Percentiles rank a stretch among this genome's conserved stretches.
phyloP scores from a whole-genome alignment of 2,888 invertebrate species.

The Leptinotarsa juncta region DNA sequence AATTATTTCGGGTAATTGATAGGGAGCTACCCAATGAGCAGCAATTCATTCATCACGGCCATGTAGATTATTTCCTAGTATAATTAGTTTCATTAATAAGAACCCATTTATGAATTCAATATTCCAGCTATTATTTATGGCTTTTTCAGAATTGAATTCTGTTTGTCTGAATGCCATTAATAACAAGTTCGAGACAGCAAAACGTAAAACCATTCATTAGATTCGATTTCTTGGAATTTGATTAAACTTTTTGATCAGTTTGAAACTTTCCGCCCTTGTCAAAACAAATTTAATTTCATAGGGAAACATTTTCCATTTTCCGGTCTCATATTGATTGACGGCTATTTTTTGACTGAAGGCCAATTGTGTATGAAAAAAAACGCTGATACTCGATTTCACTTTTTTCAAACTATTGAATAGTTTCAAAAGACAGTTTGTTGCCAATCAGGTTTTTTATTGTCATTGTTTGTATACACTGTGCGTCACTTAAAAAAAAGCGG shows the following conservation, averaged over 20 bases:
- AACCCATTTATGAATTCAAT: background rate
- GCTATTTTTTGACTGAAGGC: background rate
- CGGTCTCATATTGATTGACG: background rate
- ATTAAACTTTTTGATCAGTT: background rate
- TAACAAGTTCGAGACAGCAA: background rate
- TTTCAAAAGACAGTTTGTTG: no score
- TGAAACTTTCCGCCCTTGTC: background rate
- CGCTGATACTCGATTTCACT: background rate
- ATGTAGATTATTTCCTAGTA: background rate
- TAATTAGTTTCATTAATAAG: background rate
- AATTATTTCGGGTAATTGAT: background rate
- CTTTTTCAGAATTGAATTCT: background rate
- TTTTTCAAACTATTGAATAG: background rate
- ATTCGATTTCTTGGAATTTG: background rate
- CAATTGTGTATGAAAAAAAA: background rate
- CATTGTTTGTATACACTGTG: no score
- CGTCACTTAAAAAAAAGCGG: no score
- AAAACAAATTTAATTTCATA: background rate
- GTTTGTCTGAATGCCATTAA: background rate
- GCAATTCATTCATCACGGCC: background rate
- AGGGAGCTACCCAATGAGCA: background rate
- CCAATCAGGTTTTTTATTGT: no score
- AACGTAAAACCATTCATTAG: constrained; percentile 1
- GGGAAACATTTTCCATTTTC: background rate
- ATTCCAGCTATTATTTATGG: background rate